A percentile compares a stretch with the other conserved stretches of the same genome.
Conservation (phyloP, 2,888 invertebrate species). For the Chaetogeoica ovagalla region DNA sequence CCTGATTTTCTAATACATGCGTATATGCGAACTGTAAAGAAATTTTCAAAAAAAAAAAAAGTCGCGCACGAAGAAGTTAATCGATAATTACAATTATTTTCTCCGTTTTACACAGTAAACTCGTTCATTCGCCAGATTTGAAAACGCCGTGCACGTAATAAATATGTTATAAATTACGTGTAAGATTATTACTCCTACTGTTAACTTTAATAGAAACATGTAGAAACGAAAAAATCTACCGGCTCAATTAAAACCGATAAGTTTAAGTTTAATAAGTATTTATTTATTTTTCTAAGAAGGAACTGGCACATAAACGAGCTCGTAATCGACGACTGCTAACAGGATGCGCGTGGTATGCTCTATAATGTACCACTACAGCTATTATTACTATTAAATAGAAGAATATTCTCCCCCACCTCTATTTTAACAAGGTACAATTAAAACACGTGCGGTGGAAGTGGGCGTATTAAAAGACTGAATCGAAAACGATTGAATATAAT, state of each 20-base stretch:
- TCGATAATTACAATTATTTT: no score
- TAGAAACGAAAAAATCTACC: background rate
- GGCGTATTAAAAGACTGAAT: conserved; percentile 26
- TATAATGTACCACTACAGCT: no score
- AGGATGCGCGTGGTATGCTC: conserved; percentile 44
- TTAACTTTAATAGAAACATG: background rate
- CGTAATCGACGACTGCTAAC: conserved; percentile 8
- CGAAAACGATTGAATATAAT: conserved; percentile 41
- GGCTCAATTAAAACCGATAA: background rate
- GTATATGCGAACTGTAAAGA: no score
- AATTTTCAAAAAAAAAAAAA: no score
- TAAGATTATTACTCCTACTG: conserved; percentile 11
- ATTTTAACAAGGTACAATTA: conserved; percentile 33
- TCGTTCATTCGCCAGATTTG: no score
- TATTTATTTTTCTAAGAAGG: background rate
- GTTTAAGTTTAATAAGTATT: background rate
- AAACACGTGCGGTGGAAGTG: conserved; percentile 25
- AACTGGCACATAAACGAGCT: background rate
- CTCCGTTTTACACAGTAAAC: no score
- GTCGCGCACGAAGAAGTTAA: no score
- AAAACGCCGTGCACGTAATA: no score
- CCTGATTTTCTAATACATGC: no score
- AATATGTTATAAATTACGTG: no score
- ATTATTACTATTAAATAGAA: background rate
- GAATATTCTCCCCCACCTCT: no score